These are phyloP conservation scores for Muscicapa adusta DNA, from an alignment of 2,113 vertebrate species.

Conservation along the genomic window DNA sequence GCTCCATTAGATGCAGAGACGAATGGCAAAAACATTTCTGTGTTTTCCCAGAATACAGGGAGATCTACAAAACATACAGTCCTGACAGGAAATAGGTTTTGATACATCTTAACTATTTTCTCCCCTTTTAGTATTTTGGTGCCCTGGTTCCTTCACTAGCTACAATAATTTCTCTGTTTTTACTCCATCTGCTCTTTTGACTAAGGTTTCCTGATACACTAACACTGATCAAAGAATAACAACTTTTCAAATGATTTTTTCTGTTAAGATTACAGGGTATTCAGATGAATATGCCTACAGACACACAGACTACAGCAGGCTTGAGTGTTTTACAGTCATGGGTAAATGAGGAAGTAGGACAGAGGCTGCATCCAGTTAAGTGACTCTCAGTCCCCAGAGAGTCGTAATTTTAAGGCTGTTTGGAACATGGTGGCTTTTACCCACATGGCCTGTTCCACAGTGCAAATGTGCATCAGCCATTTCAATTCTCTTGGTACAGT, in stretches of 20 bases:
- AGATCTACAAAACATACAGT: background rate
- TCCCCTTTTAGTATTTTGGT: background rate
- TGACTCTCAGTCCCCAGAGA: conserved; percentile 47
- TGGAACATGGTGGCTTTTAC: conserved; percentile 11
- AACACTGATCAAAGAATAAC: background rate
- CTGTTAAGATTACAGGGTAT: background rate
- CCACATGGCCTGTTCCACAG: conserved; percentile 2
- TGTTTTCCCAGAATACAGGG: background rate
- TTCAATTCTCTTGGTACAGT: background rate
- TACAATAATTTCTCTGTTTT: background rate
- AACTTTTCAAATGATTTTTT: background rate
- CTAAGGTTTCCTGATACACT: background rate
- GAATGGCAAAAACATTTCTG: background rate
- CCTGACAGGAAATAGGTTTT: background rate
- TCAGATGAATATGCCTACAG: background rate
- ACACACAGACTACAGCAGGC: background rate
- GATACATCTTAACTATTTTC: background rate
- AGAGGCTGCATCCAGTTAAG: conserved; percentile 38
- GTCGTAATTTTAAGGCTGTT: conserved; percentile 49
- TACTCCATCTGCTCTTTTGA: background rate
- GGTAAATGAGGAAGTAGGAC: background rate
- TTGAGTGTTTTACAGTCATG: background rate
- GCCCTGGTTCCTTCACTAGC: background rate
- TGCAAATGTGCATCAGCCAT: conserved; percentile 48
- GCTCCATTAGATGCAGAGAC: background rate